Base-by-base conservation (phyloP, 2,113 vertebrate species). In the Syngnathus typhle region DNA sequence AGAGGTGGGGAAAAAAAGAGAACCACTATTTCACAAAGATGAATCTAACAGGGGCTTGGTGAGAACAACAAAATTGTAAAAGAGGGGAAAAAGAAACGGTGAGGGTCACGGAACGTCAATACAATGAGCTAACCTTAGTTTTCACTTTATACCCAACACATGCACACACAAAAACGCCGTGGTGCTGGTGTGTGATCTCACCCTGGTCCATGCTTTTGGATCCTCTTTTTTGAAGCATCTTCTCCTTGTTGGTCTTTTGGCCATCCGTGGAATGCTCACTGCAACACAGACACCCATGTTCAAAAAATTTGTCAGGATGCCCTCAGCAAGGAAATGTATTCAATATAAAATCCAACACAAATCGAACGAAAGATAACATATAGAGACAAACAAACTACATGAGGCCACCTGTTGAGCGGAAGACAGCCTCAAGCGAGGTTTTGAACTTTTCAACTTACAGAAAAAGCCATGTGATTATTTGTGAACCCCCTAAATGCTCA, bases 151-250 rank as follows among this genome's bases (percentile, higher is more conserved):
- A 38, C 67, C 3, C 16, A 9, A 54, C 58, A 59, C 62, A 32
- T 64, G 65, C 71, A 59, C 11, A 58, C 64, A 72, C 37, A 60
- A 60, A 82, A 73, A 73, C 69, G 68, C 71, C 8, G 77, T 72
- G 36, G 21, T 64, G 65, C 1, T 4, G 56, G 47, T 58, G 67
- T 49, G 23, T 1, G 1, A 7, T 11, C 94, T 94, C 91, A 96
- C 96, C 94, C 58, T 95, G 85, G 85, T 98, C 95, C 95, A 96
- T 96, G 92, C 95, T 96, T 84, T 94, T 97, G 27, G 95, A 96
- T 32, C 91, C 73, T 88, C 94, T 93, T 92, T 85, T 91, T 85
- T 91, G 89, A 87, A 88, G 85, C 67, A 71, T 0, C 55, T 85
- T 71, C 74, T 84, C 82, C 10, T 39, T 7, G 58, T 74, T 52